Evolutionary conservation across 2,797 vertebrate species (phyloP).

Genomic region (Manis javanica): DNA sequence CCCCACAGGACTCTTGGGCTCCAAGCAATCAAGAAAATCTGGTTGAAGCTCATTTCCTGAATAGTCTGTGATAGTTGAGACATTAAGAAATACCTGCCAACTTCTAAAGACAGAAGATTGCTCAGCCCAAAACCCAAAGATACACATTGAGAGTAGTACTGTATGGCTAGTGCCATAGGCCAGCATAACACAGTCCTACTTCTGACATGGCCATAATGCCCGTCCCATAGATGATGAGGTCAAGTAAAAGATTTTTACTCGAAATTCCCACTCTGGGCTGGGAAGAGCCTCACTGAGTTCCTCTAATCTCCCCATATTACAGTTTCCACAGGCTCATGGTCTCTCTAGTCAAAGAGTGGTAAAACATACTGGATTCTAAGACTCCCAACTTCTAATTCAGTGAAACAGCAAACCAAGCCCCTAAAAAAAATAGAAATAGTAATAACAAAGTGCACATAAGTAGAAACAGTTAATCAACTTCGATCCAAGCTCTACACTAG

Average conservation of each 20-base stretch:
- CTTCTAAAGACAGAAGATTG: not conserved
- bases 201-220: not conserved
- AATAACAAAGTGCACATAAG: not conserved
- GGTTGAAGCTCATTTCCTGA: not conserved
- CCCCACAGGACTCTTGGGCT: not conserved
- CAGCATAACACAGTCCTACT: not conserved
- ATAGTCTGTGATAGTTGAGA: not conserved
- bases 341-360: not conserved
- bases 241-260: slow-evolving; percentile 1
- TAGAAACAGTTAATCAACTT: not conserved
- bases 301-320: not conserved
- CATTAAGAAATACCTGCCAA: not conserved
- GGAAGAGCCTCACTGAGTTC: not conserved
- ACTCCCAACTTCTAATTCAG: not conserved
- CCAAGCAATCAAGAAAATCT: slow-evolving; percentile 30
- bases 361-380: not conserved
- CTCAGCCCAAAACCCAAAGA: not conserved
- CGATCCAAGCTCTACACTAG: not conserved
- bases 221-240: not conserved
- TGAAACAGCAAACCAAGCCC: not conserved
- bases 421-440: not conserved
- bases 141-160: not conserved
- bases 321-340: not conserved
- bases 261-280: not conserved
- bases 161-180: not conserved